These are phyloP conservation scores for Harpalus rufipes DNA, from an alignment of 2,888 invertebrate species.

Conservation along the genomic window DNA sequence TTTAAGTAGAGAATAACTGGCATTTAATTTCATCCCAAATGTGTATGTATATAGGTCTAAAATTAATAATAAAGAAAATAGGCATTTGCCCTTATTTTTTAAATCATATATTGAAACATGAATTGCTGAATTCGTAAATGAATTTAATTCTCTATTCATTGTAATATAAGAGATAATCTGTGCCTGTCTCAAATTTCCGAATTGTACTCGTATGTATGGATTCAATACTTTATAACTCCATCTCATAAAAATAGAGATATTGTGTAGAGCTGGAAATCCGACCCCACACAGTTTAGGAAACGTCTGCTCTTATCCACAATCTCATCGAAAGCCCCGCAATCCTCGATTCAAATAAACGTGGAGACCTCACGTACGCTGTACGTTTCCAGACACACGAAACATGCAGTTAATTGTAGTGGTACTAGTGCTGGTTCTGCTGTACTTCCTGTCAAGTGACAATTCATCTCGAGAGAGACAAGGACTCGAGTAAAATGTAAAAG, in stretches of 20 bases:
- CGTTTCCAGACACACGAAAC: conserved; percentile 44
- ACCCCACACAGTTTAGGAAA: conserved; percentile 49
- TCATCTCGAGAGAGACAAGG: conserved; percentile 31
- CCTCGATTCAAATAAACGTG: conserved; percentile 33
- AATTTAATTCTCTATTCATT: too few species aligned
- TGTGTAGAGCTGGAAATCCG: not conserved
- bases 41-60: too few species aligned
- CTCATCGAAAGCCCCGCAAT: conserved; percentile 36
- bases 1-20: too few species aligned
- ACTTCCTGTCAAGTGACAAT: conserved; percentile 70
- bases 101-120: too few species aligned
- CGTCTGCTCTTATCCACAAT: conserved; percentile 44
- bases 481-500: not conserved
- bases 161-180: not conserved
- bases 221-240: conserved; percentile 33
- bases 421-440: conserved; percentile 59
- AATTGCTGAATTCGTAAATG: too few species aligned
- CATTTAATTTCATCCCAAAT: too few species aligned
- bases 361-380: conserved; percentile 45
- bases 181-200: not conserved
- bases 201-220: not conserved
- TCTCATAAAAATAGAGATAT: conserved; percentile 6
- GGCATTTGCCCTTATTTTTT: too few species aligned
- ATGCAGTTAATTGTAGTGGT: conserved; percentile 70
- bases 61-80: too few species aligned